Percentiles rank a stretch among this genome's conserved stretches.
Evolutionary conservation across 2,888 invertebrate genomes (phyloP).

Genomic region (Lasioglossum pauxillum): DNA sequence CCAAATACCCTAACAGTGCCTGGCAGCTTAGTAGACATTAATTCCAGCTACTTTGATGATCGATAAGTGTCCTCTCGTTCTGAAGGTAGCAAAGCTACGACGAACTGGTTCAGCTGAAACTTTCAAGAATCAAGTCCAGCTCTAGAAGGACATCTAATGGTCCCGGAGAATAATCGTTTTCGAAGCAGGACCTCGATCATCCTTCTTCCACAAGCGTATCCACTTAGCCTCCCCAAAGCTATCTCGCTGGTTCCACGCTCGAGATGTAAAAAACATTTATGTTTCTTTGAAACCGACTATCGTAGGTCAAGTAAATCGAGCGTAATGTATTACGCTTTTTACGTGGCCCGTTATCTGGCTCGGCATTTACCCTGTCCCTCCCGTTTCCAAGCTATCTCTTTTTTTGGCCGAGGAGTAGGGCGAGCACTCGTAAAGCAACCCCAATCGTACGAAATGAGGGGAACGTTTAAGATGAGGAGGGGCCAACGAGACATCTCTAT

Average conservation of each 20-base stretch:
- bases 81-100: background rate
- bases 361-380: background rate
- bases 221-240: background rate
- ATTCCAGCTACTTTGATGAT: background rate
- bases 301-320: slow-evolving; percentile 56
- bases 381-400: background rate
- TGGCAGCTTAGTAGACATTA: background rate
- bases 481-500: background rate
- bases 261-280: slow-evolving; percentile 31
- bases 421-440: background rate
- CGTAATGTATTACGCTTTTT: slow-evolving; percentile 51
- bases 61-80: background rate
- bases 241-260: background rate
- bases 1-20: background rate
- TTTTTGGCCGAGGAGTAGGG: background rate
- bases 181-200: background rate
- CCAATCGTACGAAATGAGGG: background rate
- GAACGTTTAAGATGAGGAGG: background rate
- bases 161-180: background rate
- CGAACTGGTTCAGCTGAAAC: background rate
- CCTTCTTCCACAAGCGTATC: background rate
- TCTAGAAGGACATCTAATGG: background rate
- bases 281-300: slow-evolving; percentile 40
- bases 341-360: slow-evolving; percentile 26
- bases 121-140: background rate